Evolutionary conservation across 2,113 vertebrate genomes (phyloP), one percentile per base, ranked within the genome.

Genomic region (Hystrix cristata): DNA sequence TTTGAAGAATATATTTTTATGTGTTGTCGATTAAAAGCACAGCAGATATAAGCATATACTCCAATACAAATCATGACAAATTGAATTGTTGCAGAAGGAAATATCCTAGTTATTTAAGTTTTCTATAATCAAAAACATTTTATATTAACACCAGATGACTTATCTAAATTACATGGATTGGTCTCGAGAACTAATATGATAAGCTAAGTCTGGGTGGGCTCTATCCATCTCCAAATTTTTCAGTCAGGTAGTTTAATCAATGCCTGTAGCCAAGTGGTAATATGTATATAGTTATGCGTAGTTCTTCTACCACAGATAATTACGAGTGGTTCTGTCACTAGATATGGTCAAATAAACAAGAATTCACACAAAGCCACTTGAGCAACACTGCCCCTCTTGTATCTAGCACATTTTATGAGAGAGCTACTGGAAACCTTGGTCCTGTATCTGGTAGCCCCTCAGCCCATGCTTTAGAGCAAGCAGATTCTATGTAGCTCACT

Each of bases 171-270:
- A 69, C 23, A 76, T 29, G 31, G 69, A n/a, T 83, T 84, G 89
- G n/a, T 8, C 78, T 92, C 43, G 31, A 12, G 57, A 90, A 72
- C 38, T 64, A 95, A 51, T n/a, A 90, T 10, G 2, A 59, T 85
- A 80, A 92, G 18, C 62, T 80, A 86, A 85, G 64, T 79, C 55
- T 93, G 91, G 53, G 69, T 55, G 71, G 69, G 76, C 38, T 94
- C 34, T 67, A 34, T 69, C 19, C 87, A 19, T 79, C 4, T 89
- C 46, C 15, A n/a, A 79, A 84, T 46, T 85, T 88, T 64, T 82
- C 85, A 89, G 0, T 85, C 29, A 85, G n/a, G 10, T 71, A 78
- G 38, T 46, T 74, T 74, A 62, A 62, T 15, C 69, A 92, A 55
- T 48, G n/a, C 7, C 57, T 27, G 57, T 25, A 72, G n/a, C 25